Conservation (phyloP, 2,797 vertebrate species). For the Perdix hodgsoniae region DNA sequence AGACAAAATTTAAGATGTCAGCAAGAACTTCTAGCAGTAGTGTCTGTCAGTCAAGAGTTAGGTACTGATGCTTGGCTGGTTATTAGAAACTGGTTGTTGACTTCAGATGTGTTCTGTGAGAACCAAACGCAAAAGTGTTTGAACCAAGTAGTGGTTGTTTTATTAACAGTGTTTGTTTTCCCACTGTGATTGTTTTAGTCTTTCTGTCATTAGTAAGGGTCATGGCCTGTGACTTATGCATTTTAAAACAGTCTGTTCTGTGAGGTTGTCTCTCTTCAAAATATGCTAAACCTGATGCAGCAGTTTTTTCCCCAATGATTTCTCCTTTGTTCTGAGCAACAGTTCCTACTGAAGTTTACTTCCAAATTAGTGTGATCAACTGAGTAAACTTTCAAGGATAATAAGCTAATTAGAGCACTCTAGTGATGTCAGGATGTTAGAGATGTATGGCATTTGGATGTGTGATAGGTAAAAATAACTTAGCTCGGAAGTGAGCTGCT, state of each 20-base stretch:
- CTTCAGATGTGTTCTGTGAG: neutral
- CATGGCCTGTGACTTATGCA: rapidly evolving
- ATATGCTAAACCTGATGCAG: neutral
- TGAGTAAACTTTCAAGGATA: neutral
- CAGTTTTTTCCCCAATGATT: neutral
- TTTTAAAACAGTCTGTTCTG: neutral
- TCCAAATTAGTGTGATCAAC: neutral
- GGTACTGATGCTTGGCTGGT: neutral
- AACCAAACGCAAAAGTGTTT: neutral
- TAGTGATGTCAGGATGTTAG: neutral
- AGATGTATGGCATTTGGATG: neutral
- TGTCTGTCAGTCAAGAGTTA: neutral
- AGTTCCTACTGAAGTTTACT: neutral
- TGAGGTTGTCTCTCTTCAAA: neutral
- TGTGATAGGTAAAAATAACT: conserved; percentile 17
- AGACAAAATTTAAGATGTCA: neutral
- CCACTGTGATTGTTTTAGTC: neutral
- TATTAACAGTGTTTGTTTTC: neutral
- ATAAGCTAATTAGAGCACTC: neutral
- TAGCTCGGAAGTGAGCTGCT: neutral
- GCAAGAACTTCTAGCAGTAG: neutral
- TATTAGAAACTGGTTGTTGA: neutral
- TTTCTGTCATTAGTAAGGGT: neutral
- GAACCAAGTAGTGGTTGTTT: neutral
- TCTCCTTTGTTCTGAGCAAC: neutral